phyloP scores from a whole-genome alignment of 2,888 invertebrate genomes.

The Abrostola triplasia region DNA sequence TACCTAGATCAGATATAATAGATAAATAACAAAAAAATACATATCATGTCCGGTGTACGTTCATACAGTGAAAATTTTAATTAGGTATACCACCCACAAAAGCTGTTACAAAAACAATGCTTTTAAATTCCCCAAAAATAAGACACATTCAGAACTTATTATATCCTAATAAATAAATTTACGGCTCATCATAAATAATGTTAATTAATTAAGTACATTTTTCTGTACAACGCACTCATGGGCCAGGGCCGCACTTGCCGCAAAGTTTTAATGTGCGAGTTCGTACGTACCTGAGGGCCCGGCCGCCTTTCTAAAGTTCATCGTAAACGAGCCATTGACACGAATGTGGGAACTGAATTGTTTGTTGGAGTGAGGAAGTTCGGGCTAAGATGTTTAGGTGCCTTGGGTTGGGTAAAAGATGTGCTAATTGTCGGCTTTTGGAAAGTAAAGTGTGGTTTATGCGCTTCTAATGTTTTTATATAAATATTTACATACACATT shows the following conservation, averaged over 20 bases:
- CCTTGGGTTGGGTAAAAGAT: slow-evolving; percentile 50
- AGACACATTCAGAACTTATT: slow-evolving; percentile 45
- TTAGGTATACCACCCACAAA: background rate
- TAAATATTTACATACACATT: no score
- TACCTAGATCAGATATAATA: no score
- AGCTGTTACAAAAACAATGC: slow-evolving; percentile 21
- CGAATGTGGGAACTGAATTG: slow-evolving; percentile 58
- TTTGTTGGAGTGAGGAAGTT: slow-evolving; percentile 45
- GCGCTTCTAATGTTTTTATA: slow-evolving; percentile 2
- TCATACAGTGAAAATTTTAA: background rate
- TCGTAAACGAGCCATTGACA: slow-evolving; percentile 61
- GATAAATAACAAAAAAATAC: no score
- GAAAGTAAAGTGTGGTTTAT: slow-evolving; percentile 28
- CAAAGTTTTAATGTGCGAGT: slow-evolving; percentile 81
- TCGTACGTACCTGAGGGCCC: slow-evolving; percentile 49
- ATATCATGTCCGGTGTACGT: background rate
- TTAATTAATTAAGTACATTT: slow-evolving; percentile 72
- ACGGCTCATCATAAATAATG: slow-evolving; percentile 54
- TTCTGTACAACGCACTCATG: slow-evolving; percentile 76
- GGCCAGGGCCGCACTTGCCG: slow-evolving; percentile 69
- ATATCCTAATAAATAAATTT: slow-evolving; percentile 60
- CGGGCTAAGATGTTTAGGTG: slow-evolving; percentile 54
- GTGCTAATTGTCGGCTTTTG: slow-evolving; percentile 52
- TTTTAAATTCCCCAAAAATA: slow-evolving; percentile 41
- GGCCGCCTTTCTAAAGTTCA: slow-evolving; percentile 58